Percentiles rank a stretch among this genome's conserved stretches.
phyloP scores from a whole-genome alignment of 1,140 invertebrate species.

The Drosophila sucinea region DNA sequence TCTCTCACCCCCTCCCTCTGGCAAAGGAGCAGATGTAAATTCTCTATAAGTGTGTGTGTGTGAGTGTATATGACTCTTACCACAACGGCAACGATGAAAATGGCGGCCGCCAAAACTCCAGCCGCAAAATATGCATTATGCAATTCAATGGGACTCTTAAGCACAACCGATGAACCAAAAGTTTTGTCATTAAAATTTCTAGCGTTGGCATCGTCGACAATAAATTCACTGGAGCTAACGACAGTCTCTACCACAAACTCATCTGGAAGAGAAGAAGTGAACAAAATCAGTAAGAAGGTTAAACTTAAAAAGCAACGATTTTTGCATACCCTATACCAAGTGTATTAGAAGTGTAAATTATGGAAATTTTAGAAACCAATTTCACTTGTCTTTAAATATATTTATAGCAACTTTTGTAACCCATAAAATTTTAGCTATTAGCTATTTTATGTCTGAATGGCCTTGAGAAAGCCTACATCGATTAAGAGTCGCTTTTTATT shows the following conservation, averaged over 20 bases:
- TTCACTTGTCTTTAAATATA: too few species aligned
- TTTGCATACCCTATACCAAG: slow-evolving; percentile 16
- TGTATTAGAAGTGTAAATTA: slow-evolving; percentile 13
- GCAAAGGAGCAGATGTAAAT: slow-evolving; percentile 6
- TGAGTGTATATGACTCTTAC: slow-evolving; percentile 83
- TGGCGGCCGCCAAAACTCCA: slow-evolving; percentile 88
- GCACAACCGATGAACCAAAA: slow-evolving; percentile 84
- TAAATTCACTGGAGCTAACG: slow-evolving; percentile 84
- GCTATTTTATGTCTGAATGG: too few species aligned
- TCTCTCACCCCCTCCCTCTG: neutral
- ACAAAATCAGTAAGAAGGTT: slow-evolving; percentile 6
- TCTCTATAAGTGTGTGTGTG: slow-evolving; percentile 4
- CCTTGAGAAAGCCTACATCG: too few species aligned
- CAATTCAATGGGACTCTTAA: slow-evolving; percentile 84
- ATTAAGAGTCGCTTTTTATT: too few species aligned
- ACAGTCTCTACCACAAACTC: slow-evolving; percentile 88
- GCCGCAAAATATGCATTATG: slow-evolving; percentile 90
- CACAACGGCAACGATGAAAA: slow-evolving; percentile 88
- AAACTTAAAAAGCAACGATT: slow-evolving; percentile 14
- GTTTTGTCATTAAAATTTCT: slow-evolving; percentile 87
- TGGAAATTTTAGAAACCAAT: neutral
- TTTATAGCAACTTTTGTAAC: too few species aligned
- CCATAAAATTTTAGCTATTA: too few species aligned
- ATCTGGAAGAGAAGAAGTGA: slow-evolving; percentile 82
- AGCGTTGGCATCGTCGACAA: slow-evolving; percentile 84